A percentile compares a stretch with the other conserved stretches of the same genome.
These are phyloP conservation scores for Colletes collaris DNA, from an alignment of 2,888 invertebrate species.

Conservation along the genomic window DNA sequence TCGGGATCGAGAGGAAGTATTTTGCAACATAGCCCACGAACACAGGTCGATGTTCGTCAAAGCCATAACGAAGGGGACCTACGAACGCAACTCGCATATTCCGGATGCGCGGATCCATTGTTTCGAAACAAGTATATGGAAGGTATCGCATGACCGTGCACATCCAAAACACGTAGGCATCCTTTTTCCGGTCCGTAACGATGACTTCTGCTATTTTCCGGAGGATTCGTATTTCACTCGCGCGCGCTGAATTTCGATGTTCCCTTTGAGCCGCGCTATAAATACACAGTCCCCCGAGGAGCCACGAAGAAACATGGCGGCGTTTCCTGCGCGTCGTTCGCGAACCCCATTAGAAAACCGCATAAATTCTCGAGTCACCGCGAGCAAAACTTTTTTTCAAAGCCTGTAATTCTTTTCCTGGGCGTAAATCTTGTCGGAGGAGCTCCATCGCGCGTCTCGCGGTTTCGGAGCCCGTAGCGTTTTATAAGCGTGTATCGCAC, in stretches of 20 bases:
- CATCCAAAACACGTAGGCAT: constrained; percentile 30
- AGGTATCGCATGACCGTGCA: constrained; percentile 38
- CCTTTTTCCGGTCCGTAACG: constrained; percentile 29
- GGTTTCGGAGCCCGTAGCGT: background rate
- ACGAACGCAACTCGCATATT: constrained; percentile 19
- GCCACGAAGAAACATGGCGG: constrained; percentile 29
- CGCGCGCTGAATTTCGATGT: constrained; percentile 60
- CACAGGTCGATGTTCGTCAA: no score
- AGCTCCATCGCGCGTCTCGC: background rate
- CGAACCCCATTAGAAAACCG: constrained; percentile 46
- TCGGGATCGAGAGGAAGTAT: no score
- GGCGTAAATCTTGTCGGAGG: no score
- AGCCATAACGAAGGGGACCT: constrained; percentile 2
- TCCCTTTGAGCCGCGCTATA: constrained; percentile 37
- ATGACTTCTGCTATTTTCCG: constrained; percentile 47
- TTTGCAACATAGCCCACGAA: no score
- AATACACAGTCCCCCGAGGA: constrained; percentile 13
- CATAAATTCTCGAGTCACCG: constrained; percentile 46
- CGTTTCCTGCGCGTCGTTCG: constrained; percentile 36
- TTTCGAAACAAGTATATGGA: constrained; percentile 32
- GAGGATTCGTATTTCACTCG: constrained; percentile 60
- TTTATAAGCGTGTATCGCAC: background rate
- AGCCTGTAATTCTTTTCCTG: background rate
- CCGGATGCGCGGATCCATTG: constrained; percentile 21
- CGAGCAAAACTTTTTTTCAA: constrained; percentile 40